Base-by-base conservation (phyloP, 1,140 invertebrate species). In the Tenebrio molitor region DNA sequence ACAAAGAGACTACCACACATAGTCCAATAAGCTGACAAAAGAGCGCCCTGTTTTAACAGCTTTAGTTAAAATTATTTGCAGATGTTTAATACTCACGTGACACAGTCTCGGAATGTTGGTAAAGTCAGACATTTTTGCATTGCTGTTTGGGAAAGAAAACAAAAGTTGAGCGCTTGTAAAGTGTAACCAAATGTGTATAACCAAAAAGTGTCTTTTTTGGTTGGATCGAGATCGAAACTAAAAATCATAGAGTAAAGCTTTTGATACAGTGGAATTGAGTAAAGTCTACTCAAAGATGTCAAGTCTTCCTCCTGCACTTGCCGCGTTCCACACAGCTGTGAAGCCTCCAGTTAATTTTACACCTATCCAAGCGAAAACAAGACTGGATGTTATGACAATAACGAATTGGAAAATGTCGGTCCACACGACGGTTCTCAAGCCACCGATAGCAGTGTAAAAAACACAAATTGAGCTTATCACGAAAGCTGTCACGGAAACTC, bases 131-230 rank as follows among this genome's bases (percentile, higher is more conserved):
- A n/a, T n/a, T n/a, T n/a, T n/a, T n/a, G n/a, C n/a, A n/a, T n/a
- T n/a, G n/a, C n/a, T n/a, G n/a, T n/a, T n/a, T n/a, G n/a, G n/a
- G n/a, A n/a, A n/a, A n/a, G n/a, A n/a, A n/a, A n/a, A n/a, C n/a
- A n/a, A n/a, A n/a, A n/a, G n/a, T n/a, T n/a, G n/a, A n/a, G n/a
- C n/a, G n/a, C n/a, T n/a, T n/a, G n/a, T n/a, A n/a, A n/a, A n/a
- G n/a, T n/a, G n/a, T 86, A 85, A 1, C 90, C 90, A 23, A 90
- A 85, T 3, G 87, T 86, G 73, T 90, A n/a, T n/a, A n/a, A n/a
- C n/a, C n/a, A n/a, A n/a, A n/a, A n/a, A n/a, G n/a, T n/a, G n/a
- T n/a, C n/a, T 21, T 89, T 80, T 1, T 83, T 80, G 5, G 82
- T 79, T 3, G 87, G 86, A 33, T 33, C 29, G 29, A 33, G 10